Base-by-base conservation (phyloP, 2,888 invertebrate genomes). In the Lagria hirta region DNA sequence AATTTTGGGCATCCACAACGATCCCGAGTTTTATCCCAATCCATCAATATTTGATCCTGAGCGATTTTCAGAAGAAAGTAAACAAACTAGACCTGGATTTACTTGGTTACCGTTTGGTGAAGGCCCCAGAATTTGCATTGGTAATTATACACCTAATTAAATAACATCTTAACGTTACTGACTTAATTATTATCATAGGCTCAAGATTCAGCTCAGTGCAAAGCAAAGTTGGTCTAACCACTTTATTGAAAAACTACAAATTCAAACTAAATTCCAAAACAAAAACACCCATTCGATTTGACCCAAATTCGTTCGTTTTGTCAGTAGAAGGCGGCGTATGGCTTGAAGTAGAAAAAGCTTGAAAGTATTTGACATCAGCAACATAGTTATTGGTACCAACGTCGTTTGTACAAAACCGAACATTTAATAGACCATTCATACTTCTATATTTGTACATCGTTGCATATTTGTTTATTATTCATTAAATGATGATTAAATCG, bases 271-370 rank as follows among this genome's bases (percentile, higher is more conserved):
- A 55, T 23, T 14, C 46, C 3, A 57, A 62, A 43, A 65, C 63
- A 2, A 27, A 47, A 26, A 20, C 45, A 4, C 65, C 64, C 1
- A 11, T 64, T 1, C 44, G 48, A 43, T 38, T 57, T 7, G 49
- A 54, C 13, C 29, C 28, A 2, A 44, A 18, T 4, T 29, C 24
- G 8, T 43, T 57, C 15, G 32, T 61, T 8, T 15, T 50, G 4
- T 12, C 49, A 3, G 49, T 48, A 6, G 30, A 50, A 21, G 54
- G 51, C n/a, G 59, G 55, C 3, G 45, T 61, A 10, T 61, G 56
- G 57, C 15, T 64, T 8, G 43, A 58, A 18, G 37, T 54, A 10
- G 26, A 44, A 27, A 40, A 80, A 75, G n/a, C n/a, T n/a, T n/a
- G n/a, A n/a, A 52, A 71, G 67, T 12, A 24, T 8, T 11, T 11